Percentiles rank a stretch among this genome's conserved stretches.
Conservation (phyloP, 2,888 invertebrate genomes). For the Drosophila algonquin region DNA sequence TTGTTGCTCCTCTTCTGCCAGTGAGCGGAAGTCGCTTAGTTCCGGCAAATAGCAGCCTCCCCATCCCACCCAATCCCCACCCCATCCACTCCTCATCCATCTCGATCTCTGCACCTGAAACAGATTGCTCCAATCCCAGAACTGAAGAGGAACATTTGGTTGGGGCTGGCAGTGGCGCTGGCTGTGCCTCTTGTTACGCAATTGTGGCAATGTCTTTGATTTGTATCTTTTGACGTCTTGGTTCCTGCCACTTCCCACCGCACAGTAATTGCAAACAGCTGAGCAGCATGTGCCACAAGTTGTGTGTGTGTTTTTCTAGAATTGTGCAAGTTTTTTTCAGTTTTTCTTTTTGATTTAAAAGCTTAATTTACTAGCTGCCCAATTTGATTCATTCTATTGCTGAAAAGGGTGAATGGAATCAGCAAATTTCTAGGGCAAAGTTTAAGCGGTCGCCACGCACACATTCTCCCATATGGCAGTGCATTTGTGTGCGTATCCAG, state of each 20-base stretch:
- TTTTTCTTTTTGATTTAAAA: not conserved
- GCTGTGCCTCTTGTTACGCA: conserved; percentile 54
- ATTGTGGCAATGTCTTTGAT: conserved; percentile 67
- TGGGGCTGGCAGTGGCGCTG: not conserved
- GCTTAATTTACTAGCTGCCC: conserved; percentile 20
- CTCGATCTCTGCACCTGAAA: conserved; percentile 41
- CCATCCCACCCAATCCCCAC: not conserved
- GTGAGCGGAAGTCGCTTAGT: conserved; percentile 71
- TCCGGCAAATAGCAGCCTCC: conserved; percentile 50
- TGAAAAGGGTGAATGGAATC: too few species aligned
- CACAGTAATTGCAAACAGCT: conserved; percentile 73
- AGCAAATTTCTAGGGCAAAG: too few species aligned
- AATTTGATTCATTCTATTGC: too few species aligned
- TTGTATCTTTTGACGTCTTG: conserved; percentile 45
- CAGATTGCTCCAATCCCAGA: conserved; percentile 15
- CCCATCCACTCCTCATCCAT: conserved; percentile 11
- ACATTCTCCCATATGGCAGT: too few species aligned
- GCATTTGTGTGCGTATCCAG: too few species aligned
- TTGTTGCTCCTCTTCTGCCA: conserved; percentile 13
- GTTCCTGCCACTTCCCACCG: conserved; percentile 15
- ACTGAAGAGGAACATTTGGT: conserved; percentile 6
- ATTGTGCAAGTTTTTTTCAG: conserved; percentile 14
- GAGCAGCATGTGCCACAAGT: conserved; percentile 64
- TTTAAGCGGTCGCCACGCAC: too few species aligned
- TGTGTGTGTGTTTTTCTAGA: conserved; percentile 14